Conservation (phyloP, 2,888 invertebrate genomes). For the Chironomus tentans region DNA sequence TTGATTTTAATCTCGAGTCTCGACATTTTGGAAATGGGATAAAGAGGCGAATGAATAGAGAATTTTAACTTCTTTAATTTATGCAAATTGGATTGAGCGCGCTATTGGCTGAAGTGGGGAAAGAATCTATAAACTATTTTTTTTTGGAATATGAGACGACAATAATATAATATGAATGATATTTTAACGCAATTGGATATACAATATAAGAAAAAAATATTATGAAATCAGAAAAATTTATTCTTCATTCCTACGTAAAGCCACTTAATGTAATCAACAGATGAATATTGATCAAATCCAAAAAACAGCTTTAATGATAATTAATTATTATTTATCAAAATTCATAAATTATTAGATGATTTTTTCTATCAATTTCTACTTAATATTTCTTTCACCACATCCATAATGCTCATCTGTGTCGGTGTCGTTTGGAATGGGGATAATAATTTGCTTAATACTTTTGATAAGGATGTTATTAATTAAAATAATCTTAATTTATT, state of each 20-base stretch:
- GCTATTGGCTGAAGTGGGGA: not conserved
- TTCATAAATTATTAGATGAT: not conserved
- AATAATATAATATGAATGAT: not conserved
- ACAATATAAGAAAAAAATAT: not conserved
- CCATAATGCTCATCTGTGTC: not conserved
- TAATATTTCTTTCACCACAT: not conserved
- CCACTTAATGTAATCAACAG: too few relatives aligned
- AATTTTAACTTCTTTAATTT: constrained; percentile 9
- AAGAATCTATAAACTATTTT: not conserved
- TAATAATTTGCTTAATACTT: not conserved
- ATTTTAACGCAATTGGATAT: not conserved
- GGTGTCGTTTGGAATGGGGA: not conserved
- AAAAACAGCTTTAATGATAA: not conserved
- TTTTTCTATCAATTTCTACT: not conserved
- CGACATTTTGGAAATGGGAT: not conserved
- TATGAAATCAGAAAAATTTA: not conserved
- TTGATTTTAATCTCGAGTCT: constrained; percentile 19
- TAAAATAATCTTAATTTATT: constrained; percentile 17
- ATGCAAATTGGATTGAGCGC: constrained; percentile 16
- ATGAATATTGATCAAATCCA: too few relatives aligned
- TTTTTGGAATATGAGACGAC: too few relatives aligned
- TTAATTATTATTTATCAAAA: not conserved
- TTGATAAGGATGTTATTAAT: constrained; percentile 5
- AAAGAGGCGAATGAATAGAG: not conserved
- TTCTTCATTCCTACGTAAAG: not conserved